Evolutionary conservation across 2,888 invertebrate species (phyloP).

Genomic region (Trissolcus japonicus): DNA sequence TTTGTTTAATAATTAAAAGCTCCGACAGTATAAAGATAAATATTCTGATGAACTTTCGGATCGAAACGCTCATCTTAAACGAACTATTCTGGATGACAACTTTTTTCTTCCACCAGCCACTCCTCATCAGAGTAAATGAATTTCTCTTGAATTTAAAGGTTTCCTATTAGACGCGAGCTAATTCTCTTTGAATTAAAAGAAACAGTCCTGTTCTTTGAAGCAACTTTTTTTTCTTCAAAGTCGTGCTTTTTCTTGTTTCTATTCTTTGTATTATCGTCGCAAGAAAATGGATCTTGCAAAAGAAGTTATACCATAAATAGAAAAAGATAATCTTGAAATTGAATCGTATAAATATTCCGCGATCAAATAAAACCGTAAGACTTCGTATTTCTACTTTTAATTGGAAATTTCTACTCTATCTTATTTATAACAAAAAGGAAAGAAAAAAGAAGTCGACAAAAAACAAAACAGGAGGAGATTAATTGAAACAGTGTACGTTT

Average conservation of each 20-base stretch:
- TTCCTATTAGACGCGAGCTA: conserved; percentile 43
- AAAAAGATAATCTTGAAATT: neutral
- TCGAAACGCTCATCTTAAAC: conserved; percentile 24
- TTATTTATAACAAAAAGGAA: too few species aligned
- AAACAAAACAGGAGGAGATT: conserved; percentile 24
- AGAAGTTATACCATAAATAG: conserved; percentile 6
- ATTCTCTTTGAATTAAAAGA: conserved; percentile 48
- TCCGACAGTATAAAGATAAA: conserved; percentile 13
- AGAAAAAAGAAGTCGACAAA: conserved; percentile 5
- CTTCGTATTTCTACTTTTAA: too few species aligned
- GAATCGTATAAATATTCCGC: neutral
- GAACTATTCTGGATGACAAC: conserved; percentile 38
- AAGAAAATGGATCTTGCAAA: conserved; percentile 5
- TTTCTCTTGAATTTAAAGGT: conserved; percentile 41
- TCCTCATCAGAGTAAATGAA: conserved; percentile 39
- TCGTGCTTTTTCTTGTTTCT: conserved; percentile 15
- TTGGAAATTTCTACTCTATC: too few species aligned
- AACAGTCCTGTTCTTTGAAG: conserved; percentile 34
- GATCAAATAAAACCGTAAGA: too few species aligned
- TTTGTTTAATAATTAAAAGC: conserved; percentile 42
- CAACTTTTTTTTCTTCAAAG: conserved; percentile 13
- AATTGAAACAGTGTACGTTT: conserved; percentile 33
- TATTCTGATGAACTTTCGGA: conserved; percentile 22
- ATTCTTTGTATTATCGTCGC: conserved; percentile 21
- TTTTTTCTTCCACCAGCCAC: conserved; percentile 9